Percentiles rank a stretch among this genome's conserved stretches.
phyloP scores from a whole-genome alignment of 2,797 vertebrate species.

The Hemibagrus guttatus region DNA sequence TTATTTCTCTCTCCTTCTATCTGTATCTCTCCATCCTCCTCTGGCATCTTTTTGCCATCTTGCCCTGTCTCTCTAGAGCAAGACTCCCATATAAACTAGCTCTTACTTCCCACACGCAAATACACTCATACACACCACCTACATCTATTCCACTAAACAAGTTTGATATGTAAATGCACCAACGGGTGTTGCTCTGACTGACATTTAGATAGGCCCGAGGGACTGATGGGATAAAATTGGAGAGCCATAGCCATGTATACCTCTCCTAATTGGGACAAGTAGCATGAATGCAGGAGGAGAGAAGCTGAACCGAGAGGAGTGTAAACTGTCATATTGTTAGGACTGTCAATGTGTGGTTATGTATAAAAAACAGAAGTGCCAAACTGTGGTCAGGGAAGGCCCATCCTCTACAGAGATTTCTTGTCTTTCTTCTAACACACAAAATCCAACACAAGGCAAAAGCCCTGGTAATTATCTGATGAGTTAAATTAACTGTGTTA shows the following conservation, averaged over 20 bases:
- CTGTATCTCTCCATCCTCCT: neutral
- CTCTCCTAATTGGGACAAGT: constrained; percentile 65
- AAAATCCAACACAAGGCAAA: neutral
- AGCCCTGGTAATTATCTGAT: neutral
- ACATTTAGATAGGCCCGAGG: constrained; percentile 67
- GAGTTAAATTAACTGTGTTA: constrained; percentile 20
- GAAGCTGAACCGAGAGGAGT: constrained; percentile 36
- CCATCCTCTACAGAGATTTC: neutral
- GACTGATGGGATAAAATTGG: constrained; percentile 61
- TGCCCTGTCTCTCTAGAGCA: constrained; percentile 25
- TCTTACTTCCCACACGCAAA: constrained; percentile 10
- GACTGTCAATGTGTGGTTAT: constrained; percentile 24
- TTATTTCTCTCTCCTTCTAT: neutral
- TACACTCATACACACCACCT: constrained; percentile 36
- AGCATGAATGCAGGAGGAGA: constrained; percentile 44
- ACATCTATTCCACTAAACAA: constrained; percentile 34
- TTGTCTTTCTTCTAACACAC: neutral
- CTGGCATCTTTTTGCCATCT: neutral
- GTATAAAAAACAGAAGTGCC: constrained; percentile 12
- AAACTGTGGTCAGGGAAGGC: neutral
- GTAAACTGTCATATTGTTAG: constrained; percentile 24
- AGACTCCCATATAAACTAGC: constrained; percentile 34
- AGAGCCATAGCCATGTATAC: constrained; percentile 57
- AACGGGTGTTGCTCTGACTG: constrained; percentile 66
- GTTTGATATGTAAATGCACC: constrained; percentile 66